Conservation (phyloP, 2,797 vertebrate species). For the Peromyscus attwateri region DNA sequence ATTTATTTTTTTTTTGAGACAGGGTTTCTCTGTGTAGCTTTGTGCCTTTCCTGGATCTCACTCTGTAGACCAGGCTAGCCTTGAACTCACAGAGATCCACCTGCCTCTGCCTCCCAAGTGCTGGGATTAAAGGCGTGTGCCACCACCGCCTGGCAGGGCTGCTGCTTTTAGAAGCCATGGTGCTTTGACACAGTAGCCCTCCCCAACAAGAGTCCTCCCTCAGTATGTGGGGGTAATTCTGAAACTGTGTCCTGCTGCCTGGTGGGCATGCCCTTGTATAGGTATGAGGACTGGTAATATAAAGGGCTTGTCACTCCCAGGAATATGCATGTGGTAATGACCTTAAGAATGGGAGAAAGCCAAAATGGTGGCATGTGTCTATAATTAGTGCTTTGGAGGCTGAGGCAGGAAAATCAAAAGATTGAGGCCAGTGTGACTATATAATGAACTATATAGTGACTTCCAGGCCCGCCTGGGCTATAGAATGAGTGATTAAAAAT, state of each 20-base stretch:
- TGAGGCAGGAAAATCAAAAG: not conserved
- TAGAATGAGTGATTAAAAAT: not conserved
- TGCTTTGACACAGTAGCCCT: not conserved
- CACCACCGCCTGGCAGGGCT: too few relatives aligned
- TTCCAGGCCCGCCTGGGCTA: too few relatives aligned
- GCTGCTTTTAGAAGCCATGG: not conserved
- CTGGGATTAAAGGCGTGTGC: too few relatives aligned
- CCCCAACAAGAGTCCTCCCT: not conserved
- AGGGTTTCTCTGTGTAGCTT: too few relatives aligned
- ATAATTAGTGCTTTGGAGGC: not conserved
- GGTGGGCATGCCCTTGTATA: not conserved
- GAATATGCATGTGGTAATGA: not conserved
- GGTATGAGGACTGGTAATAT: not conserved
- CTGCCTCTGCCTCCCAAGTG: too few relatives aligned
- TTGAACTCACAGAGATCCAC: too few relatives aligned
- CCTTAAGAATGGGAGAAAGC: not conserved
- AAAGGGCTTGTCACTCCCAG: not conserved
- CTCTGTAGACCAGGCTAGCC: too few relatives aligned
- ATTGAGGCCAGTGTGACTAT: not conserved
- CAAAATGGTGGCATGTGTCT: not conserved
- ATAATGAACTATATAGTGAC: not conserved
- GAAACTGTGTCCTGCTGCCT: not conserved
- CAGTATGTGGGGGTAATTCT: not conserved
- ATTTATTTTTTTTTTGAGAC: too few relatives aligned
- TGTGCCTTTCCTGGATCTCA: too few relatives aligned